Percentiles rank a stretch among this genome's conserved stretches.
phyloP scores from a whole-genome alignment of 2,113 vertebrate genomes.

The Ivindomyrus marchei region DNA sequence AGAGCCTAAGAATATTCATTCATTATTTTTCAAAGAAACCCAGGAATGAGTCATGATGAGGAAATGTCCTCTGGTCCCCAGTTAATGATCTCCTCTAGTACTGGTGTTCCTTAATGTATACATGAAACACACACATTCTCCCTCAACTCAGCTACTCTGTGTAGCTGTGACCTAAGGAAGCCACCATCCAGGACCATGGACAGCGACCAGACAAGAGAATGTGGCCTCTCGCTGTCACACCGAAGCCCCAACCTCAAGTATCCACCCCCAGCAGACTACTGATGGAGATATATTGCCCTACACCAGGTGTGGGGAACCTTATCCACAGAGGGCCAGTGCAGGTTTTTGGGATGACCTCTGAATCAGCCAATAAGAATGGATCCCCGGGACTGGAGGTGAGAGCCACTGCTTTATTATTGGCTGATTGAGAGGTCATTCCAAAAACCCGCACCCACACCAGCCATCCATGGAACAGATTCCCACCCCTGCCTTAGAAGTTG shows the following conservation, averaged over 20 bases:
- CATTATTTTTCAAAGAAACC: background rate
- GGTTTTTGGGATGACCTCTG: background rate
- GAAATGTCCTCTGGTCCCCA: background rate
- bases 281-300: background rate
- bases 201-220: slow-evolving; percentile 24
- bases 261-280: background rate
- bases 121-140: background rate
- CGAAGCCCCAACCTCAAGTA: background rate
- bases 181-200: slow-evolving; percentile 49
- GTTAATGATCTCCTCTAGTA: background rate
- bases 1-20: slow-evolving; percentile 16
- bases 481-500: background rate
- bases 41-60: background rate
- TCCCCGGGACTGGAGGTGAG: background rate
- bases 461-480: background rate
- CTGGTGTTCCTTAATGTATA: background rate
- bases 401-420: background rate
- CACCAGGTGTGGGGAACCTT: background rate
- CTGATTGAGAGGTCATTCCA: background rate
- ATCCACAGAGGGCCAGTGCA: background rate
- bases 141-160: background rate
- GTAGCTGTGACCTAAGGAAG: background rate
- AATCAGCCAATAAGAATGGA: background rate
- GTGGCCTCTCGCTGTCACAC: background rate
- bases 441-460: background rate